A percentile compares a stretch with the other conserved stretches of the same genome.
Evolutionary conservation across 2,888 invertebrate genomes (phyloP).

Genomic region (Reticulitermes lucifugus): DNA sequence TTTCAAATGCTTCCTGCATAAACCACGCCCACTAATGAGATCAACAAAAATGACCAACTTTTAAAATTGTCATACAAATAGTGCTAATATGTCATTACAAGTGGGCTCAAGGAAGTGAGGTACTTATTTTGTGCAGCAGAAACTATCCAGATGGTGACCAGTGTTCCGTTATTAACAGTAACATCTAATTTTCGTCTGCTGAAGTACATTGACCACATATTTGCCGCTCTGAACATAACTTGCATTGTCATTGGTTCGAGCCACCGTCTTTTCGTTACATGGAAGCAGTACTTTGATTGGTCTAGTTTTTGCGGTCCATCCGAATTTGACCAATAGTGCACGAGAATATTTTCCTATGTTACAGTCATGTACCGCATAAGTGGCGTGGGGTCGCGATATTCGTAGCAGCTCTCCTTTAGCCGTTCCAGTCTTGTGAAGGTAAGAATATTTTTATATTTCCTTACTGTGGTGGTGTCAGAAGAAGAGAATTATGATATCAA

Average conservation of each 20-base stretch:
- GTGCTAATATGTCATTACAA: neutral
- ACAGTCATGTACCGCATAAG: conserved; percentile 71
- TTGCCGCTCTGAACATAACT: conserved; percentile 20
- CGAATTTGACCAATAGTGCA: conserved; percentile 69
- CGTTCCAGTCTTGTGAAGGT: conserved; percentile 70
- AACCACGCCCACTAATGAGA: conserved; percentile 46
- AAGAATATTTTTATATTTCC: conserved; percentile 70
- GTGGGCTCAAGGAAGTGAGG: neutral
- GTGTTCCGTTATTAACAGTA: neutral
- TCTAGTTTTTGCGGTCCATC: conserved; percentile 70
- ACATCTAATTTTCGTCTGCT: conserved; percentile 25
- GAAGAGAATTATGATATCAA: conserved; percentile 48
- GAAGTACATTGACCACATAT: conserved; percentile 14
- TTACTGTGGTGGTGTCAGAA: conserved; percentile 66
- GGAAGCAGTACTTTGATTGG: conserved; percentile 64
- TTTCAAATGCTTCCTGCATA: conserved; percentile 45
- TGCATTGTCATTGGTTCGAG: conserved; percentile 30
- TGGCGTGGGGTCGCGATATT: conserved; percentile 74
- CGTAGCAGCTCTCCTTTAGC: conserved; percentile 71
- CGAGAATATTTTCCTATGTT: conserved; percentile 61
- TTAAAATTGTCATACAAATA: neutral
- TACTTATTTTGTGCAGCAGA: neutral
- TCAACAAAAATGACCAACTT: conserved; percentile 15
- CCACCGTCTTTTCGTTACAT: conserved; percentile 43
- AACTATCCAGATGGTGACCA: neutral